Percentiles rank a stretch among this genome's conserved stretches.
These are phyloP conservation scores for Ophion ellenae DNA, from an alignment of 2,888 invertebrate genomes.

Conservation along the genomic window DNA sequence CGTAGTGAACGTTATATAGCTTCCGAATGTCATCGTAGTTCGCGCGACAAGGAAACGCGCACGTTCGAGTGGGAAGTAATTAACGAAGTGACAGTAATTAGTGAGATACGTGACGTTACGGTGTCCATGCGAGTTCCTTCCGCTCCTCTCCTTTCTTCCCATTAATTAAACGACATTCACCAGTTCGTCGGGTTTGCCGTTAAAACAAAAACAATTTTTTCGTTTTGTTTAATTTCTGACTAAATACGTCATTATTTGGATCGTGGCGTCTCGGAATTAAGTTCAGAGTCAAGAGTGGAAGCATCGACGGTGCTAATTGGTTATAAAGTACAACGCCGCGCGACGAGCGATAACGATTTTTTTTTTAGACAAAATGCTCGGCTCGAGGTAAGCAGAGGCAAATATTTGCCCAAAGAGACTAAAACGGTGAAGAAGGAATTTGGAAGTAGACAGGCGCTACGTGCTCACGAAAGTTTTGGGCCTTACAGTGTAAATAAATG, in stretches of 20 bases:
- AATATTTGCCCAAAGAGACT: conserved; percentile 30
- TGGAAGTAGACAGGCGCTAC: not conserved
- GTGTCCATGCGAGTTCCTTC: conserved; percentile 29
- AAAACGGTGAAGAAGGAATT: not conserved
- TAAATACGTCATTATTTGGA: not conserved
- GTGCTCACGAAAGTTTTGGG: not conserved
- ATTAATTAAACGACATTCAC: conserved; percentile 52
- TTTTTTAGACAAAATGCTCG: conserved; percentile 7
- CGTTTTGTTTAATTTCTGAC: not conserved
- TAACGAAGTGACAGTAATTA: conserved; percentile 63
- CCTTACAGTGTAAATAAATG: not conserved
- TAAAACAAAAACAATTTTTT: conserved; percentile 1
- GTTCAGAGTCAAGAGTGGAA: not conserved
- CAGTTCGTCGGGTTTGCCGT: conserved; percentile 20
- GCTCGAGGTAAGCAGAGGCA: conserved; percentile 8
- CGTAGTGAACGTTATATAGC: conserved; percentile 20
- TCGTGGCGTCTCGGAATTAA: conserved; percentile 6
- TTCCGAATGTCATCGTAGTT: conserved; percentile 33
- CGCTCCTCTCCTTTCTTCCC: conserved; percentile 21
- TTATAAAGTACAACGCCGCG: conserved; percentile 9
- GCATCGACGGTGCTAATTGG: conserved; percentile 19
- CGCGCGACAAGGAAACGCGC: conserved; percentile 41
- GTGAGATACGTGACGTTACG: conserved; percentile 57
- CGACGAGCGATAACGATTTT: not conserved
- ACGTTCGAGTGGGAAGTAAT: conserved; percentile 57